Evolutionary conservation across 2,113 vertebrate species (phyloP).

Genomic region (Emberiza fucata): DNA sequence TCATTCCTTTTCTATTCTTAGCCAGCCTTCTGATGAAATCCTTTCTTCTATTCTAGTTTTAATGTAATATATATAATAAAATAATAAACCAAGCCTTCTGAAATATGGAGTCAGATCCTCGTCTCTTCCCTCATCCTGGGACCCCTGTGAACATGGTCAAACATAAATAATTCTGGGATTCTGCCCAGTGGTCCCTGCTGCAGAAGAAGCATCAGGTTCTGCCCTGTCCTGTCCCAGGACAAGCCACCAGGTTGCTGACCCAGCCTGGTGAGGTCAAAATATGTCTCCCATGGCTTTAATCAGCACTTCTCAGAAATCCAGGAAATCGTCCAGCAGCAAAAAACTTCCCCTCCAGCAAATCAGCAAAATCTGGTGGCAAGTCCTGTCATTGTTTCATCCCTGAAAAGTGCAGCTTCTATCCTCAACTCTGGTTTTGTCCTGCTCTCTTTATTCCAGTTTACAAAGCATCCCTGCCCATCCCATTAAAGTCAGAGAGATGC

Average conservation of each 20-base stretch:
- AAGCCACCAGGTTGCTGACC: not conserved
- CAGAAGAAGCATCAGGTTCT: not conserved
- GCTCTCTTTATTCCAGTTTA: not conserved
- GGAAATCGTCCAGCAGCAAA: not conserved
- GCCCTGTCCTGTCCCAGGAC: not conserved
- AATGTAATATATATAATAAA: too few species aligned
- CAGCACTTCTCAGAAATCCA: not conserved
- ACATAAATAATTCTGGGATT: not conserved
- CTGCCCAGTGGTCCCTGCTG: not conserved
- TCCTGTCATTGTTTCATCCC: accelerated
- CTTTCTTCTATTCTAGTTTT: too few species aligned
- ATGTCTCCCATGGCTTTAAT: not conserved
- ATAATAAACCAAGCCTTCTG: too few species aligned
- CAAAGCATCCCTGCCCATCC: not conserved
- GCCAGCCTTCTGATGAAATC: too few species aligned
- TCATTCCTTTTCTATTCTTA: too few species aligned
- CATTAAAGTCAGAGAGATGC: too few species aligned
- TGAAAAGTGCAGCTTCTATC: not conserved
- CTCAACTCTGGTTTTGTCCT: not conserved
- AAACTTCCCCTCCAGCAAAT: not conserved
- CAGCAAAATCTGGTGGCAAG: not conserved
- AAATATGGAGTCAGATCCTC: too few species aligned
- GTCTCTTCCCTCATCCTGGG: too few species aligned
- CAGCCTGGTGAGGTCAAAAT: not conserved
- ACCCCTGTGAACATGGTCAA: too few species aligned